phyloP scores from a whole-genome alignment of 2,113 vertebrate species.

The Percina caprodes region DNA sequence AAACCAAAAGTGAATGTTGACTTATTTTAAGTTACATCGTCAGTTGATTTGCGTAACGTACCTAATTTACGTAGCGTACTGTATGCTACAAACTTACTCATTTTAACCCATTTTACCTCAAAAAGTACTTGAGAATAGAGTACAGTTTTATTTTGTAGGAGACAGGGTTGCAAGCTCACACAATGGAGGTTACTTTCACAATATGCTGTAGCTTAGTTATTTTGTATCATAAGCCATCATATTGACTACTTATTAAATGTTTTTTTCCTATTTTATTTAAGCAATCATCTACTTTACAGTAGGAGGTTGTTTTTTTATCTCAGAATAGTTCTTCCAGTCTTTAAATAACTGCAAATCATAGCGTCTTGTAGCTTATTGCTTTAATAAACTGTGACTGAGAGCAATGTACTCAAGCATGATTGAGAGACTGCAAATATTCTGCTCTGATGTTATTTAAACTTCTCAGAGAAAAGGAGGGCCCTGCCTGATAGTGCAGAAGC shows the following conservation, averaged over 20 bases:
- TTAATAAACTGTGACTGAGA: constrained; percentile 41
- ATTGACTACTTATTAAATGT: background rate
- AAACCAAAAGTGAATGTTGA: too few species aligned
- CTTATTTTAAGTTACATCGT: too few species aligned
- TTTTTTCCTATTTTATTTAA: background rate
- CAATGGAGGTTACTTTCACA: too few species aligned
- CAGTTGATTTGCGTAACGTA: too few species aligned
- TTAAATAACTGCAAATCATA: constrained; percentile 11
- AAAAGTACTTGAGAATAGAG: too few species aligned
- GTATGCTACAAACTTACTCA: too few species aligned
- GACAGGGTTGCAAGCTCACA: too few species aligned
- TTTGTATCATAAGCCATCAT: background rate
- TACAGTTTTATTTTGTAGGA: too few species aligned
- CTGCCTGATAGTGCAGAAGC: constrained; percentile 17
- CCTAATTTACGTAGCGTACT: too few species aligned
- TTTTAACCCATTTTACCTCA: too few species aligned
- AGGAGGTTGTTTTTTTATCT: background rate
- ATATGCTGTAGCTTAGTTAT: too few species aligned
- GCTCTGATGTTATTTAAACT: constrained; percentile 32
- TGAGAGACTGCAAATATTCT: constrained; percentile 36
- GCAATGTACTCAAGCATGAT: constrained; percentile 9
- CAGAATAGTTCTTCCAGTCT: constrained; percentile 17
- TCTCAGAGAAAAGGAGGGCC: constrained; percentile 13
- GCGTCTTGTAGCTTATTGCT: constrained; percentile 26
- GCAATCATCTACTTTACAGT: background rate